These are phyloP conservation scores for Gallinago nigripennis DNA, from an alignment of 2,797 vertebrate genomes.

Conservation along the genomic window DNA sequence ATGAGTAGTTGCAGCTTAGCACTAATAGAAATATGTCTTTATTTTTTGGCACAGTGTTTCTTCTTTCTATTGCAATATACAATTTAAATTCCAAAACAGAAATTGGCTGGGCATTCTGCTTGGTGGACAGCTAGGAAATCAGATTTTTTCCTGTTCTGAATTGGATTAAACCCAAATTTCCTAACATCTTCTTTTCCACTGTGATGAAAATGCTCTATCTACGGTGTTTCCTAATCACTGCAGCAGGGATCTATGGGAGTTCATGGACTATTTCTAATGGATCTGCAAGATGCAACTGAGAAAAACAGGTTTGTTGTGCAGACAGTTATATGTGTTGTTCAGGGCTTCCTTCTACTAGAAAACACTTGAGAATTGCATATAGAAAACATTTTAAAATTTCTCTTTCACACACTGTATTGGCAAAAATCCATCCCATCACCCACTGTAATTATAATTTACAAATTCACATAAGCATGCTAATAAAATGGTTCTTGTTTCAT, in stretches of 20 bases:
- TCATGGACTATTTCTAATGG: constrained; percentile 42
- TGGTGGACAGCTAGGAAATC: constrained; percentile 28
- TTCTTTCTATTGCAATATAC: background rate
- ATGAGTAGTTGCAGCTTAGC: background rate
- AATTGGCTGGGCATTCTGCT: background rate
- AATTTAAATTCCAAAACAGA: background rate
- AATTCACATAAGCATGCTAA: background rate
- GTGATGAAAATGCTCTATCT: constrained; percentile 16
- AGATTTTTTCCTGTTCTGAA: background rate
- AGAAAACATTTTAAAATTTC: background rate
- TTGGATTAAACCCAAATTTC: constrained; percentile 31
- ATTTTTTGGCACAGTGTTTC: background rate
- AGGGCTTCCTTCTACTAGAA: background rate
- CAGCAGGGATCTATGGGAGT: constrained; percentile 22
- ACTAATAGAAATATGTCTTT: background rate
- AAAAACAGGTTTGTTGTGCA: constrained; percentile 23
- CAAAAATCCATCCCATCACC: background rate
- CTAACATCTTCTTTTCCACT: constrained; percentile 21
- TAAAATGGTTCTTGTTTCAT: background rate
- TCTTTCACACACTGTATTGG: background rate
- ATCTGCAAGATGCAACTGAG: background rate
- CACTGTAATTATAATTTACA: background rate
- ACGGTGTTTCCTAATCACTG: background rate
- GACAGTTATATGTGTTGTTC: background rate
- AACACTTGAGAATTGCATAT: background rate